These are phyloP conservation scores for Ceratosolen solmsi DNA, from an alignment of 1,140 invertebrate genomes.

Conservation along the genomic window DNA sequence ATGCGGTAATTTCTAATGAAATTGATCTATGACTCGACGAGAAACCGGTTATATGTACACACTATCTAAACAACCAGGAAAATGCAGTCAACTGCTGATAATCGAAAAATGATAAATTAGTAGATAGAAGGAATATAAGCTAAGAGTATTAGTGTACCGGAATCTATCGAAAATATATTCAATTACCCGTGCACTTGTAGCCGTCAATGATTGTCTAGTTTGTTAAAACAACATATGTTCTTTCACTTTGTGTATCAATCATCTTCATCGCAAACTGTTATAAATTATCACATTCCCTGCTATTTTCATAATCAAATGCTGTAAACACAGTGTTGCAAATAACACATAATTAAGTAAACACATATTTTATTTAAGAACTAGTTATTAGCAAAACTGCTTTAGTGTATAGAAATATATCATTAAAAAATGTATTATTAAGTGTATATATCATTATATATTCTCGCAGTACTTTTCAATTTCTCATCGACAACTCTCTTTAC, in stretches of 20 bases:
- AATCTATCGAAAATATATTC: neutral
- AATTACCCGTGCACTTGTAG: neutral
- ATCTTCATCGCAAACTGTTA: neutral
- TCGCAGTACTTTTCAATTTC: neutral
- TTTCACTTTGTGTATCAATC: neutral
- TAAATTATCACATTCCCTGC: neutral
- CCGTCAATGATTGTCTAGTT: neutral
- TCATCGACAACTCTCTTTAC: neutral
- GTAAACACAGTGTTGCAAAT: neutral
- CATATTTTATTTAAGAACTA: neutral
- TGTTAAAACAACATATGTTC: neutral
- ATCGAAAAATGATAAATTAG: constrained; percentile 2
- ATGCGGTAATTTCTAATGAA: constrained; percentile 37
- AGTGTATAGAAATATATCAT: neutral
- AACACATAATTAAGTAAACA: neutral
- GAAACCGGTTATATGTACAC: constrained; percentile 13
- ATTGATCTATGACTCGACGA: neutral
- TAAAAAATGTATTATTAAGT: neutral
- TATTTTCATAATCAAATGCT: neutral
- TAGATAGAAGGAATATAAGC: neutral
- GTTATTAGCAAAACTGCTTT: neutral
- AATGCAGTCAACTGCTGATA: neutral
- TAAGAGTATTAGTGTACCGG: neutral
- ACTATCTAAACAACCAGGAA: neutral
- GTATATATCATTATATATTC: neutral